Evolutionary conservation across 2,113 vertebrate genomes (phyloP), one percentile per base, ranked within the genome.

Genomic region (Alligator sinensis): DNA sequence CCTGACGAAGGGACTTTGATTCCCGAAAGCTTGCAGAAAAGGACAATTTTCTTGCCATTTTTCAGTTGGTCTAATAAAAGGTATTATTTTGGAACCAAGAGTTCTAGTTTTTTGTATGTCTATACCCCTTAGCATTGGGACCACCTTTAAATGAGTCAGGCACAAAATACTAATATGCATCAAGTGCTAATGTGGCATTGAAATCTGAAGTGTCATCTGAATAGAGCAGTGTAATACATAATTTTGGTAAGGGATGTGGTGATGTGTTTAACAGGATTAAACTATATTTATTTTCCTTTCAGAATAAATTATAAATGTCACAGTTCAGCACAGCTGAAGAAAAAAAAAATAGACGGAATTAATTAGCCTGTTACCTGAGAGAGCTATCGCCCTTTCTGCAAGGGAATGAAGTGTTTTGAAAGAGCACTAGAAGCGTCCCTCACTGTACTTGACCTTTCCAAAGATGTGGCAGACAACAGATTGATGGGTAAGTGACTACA

Each of bases 301-400:
- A 83, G 86, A 93, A 92, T 94, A 90, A 94, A 96, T 92, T 95
- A 94, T 81, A 97, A 96, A 97, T 97, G 95, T 96, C 97, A 97
- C 76, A 81, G 70, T 84, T 95, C 91, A 89, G 55, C 87, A 76
- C 82, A 93, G 92, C 82, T 91, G 93, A 93, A 47, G 47, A 47
- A 47, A 47, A 47, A 47, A 47, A 38, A 47, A 47, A 89, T 93
- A 94, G 89, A 84, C 19, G 85, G 94, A 92, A 95, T 96, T 97
- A 96, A 96, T 97, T 94, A 96, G 77, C n/a, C 22, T 22, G 81
- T 84, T 93, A 97, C 96, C 92, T 94, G 96, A 96, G 62, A 89
- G 95, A 96, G 87, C 75, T 92, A 92, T 78, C 63, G 15, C 92
- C 95, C 84, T 97, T 96, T 97, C 93, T 95, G 86, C 62, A 34